Conservation (phyloP, 2,888 invertebrate genomes). For the Elegia similella region DNA sequence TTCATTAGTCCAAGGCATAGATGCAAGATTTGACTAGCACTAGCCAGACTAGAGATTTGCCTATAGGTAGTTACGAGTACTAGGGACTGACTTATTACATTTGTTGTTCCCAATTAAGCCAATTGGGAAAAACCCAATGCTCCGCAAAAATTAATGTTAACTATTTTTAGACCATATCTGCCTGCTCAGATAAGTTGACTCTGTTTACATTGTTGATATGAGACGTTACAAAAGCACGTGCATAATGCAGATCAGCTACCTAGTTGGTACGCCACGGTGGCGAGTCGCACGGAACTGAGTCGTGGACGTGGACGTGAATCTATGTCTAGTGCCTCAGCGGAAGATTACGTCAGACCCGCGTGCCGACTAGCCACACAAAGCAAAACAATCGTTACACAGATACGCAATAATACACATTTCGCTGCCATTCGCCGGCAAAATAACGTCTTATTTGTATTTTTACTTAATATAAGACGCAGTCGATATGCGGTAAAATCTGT, state of each 20-base stretch:
- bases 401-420: constrained; percentile 34
- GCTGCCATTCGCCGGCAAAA: constrained; percentile 23
- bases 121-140: neutral
- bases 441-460: constrained; percentile 19
- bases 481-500: constrained; percentile 27
- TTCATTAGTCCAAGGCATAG: no score
- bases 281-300: constrained; percentile 37
- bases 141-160: neutral
- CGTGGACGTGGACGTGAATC: constrained; percentile 21
- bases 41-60: no score
- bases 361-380: constrained; percentile 36
- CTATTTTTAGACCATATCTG: neutral
- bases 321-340: constrained; percentile 29
- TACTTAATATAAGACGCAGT: constrained; percentile 13
- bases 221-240: constrained; percentile 62
- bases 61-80: no score
- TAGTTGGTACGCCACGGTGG: constrained; percentile 33
- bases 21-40: no score
- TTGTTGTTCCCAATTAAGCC: neutral
- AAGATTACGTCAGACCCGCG: constrained; percentile 65
- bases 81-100: neutral
- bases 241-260: constrained; percentile 51
- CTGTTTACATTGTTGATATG: constrained; percentile 50
- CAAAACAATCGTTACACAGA: constrained; percentile 47
- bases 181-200: constrained; percentile 7